Evolutionary conservation across 1,140 invertebrate species (phyloP), one percentile per base, ranked within the genome.

Genomic region (Sipha flava): DNA sequence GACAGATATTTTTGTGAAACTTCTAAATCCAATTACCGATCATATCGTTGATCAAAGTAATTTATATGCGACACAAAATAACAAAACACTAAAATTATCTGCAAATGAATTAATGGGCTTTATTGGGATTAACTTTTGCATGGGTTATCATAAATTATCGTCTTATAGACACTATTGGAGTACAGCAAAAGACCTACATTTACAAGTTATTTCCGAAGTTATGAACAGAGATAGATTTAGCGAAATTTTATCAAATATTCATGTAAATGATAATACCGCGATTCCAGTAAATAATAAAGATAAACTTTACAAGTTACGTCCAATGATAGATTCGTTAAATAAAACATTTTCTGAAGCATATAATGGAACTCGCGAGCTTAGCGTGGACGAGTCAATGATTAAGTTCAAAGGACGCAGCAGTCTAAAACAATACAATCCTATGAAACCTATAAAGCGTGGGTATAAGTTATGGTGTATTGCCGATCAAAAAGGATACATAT

Each of bases 341-440:
- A 82, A 84, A 80, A 84, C 83, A 40, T 80, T 81, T 68, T 37
- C 34, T 45, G 45, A 29, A n/a, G 9, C 72, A 23, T 82, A 80
- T 34, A 37, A 68, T 72, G 80, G 77, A 40, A 81, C 81, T 6
- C 66, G 68, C 29, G 54, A 80, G 66, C 26, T 81, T 3, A 80
- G 75, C 14, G 47, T 81, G 18, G 79, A 82, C 72, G 81, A 82
- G 68, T 79, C 75, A 37, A 82, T 81, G 70, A 80, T 81, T 37
- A 26, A 47, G 26, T 82, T 80, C 59, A 82, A 81, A n/a, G 66
- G 66, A 43, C 10, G 34, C 7, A 70, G 43, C 10, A 43, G 81
- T n/a, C n/a, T n/a, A n/a, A n/a, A n/a, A n/a, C n/a, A n/a, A n/a
- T n/a, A n/a, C n/a, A n/a, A n/a, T n/a, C n/a, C n/a, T n/a, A n/a